Evolutionary conservation across 2,888 invertebrate genomes (phyloP).

Genomic region (Cataglyphis rosenhaueri): DNA sequence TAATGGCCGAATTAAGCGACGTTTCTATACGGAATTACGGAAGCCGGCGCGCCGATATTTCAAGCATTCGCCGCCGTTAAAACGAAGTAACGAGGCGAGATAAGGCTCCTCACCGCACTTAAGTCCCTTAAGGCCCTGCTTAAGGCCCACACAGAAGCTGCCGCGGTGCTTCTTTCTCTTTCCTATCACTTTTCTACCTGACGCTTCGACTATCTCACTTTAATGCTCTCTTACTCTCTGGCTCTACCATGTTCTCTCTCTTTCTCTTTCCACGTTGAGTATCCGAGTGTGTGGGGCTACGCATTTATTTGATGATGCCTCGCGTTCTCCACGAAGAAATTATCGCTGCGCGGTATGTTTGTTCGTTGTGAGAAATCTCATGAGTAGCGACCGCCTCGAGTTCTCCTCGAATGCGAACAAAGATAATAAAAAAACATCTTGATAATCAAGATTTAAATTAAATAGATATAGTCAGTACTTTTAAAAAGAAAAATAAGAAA

Average conservation of each 20-base stretch:
- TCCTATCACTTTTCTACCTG: conserved; percentile 29
- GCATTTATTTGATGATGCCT: conserved; percentile 78
- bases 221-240: conserved; percentile 16
- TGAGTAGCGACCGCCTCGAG: conserved; percentile 63
- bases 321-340: conserved; percentile 79
- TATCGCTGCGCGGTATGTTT: conserved; percentile 81
- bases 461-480: neutral
- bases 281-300: conserved; percentile 73
- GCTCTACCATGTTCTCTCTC: neutral
- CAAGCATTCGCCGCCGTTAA: conserved; percentile 83
- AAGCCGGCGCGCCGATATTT: conserved; percentile 83
- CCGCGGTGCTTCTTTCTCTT: conserved; percentile 52
- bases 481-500: too few relatives aligned
- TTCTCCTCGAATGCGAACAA: conserved; percentile 55
- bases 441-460: neutral
- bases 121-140: conserved; percentile 69
- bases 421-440: conserved; percentile 2
- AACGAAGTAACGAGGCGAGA: conserved; percentile 84
- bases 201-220: conserved; percentile 1
- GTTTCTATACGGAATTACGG: conserved; percentile 81
- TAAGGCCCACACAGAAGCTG: conserved; percentile 75
- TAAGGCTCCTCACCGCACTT: conserved; percentile 79
- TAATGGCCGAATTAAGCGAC: conserved; percentile 80
- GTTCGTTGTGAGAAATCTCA: conserved; percentile 79
- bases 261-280: conserved; percentile 33